Evolutionary conservation across 2,113 vertebrate species (phyloP).

Genomic region (Corynorhinus townsendii): DNA sequence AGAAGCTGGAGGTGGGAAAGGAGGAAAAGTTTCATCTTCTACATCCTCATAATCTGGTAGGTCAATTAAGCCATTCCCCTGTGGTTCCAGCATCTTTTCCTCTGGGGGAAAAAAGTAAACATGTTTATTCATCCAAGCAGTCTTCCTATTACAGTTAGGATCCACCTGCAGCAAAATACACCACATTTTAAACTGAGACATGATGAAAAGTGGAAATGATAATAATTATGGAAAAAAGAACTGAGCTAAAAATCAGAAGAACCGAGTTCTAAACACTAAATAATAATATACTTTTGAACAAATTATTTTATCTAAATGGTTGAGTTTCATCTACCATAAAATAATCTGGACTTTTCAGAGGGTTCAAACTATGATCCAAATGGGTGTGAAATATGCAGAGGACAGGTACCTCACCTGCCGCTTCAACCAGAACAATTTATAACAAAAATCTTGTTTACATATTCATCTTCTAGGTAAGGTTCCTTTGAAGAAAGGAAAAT

Average conservation of each 20-base stretch:
- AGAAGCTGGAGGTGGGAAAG: constrained; percentile 90
- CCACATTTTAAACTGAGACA: constrained; percentile 4
- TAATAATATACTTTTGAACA: neutral
- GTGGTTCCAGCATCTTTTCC: constrained; percentile 78
- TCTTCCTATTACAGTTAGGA: neutral
- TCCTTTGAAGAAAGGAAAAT: neutral
- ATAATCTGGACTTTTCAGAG: neutral
- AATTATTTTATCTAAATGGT: neutral
- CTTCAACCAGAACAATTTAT: neutral
- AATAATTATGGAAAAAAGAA: neutral
- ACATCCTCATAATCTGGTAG: constrained; percentile 81
- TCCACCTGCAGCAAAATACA: neutral
- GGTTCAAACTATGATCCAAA: neutral
- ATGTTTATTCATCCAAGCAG: neutral
- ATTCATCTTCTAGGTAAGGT: neutral
- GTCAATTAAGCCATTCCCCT: constrained; percentile 77
- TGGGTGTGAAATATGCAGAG: neutral
- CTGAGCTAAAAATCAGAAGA: neutral
- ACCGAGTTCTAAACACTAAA: neutral
- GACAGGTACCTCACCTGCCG: neutral
- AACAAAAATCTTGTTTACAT: neutral
- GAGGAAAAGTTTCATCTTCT: constrained; percentile 89
- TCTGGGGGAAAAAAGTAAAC: neutral
- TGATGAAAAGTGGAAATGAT: neutral
- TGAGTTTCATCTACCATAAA: neutral